Base-by-base conservation (phyloP, 2,113 vertebrate genomes). In the Atractosteus spatula region DNA sequence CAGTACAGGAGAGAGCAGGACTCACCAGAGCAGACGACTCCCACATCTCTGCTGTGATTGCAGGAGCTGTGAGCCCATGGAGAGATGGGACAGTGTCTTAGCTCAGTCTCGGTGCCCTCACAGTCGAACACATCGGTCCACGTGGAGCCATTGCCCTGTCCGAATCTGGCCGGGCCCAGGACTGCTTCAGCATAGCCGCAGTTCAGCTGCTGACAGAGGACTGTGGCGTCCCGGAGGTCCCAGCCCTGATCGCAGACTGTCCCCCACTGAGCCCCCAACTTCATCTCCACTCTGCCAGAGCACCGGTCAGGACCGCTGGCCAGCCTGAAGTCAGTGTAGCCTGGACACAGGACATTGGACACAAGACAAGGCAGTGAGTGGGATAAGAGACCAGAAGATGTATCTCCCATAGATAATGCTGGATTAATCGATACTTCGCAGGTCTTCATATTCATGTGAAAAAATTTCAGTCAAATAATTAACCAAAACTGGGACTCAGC, bases 151-250 rank as follows among this genome's bases (percentile, higher is more conserved):
- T 29, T 76, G 66, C 71, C 74, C 45, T 62, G 76, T 56, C 74
- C 73, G 73, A 82, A 75, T 63, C 73, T 16, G 71, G 71, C 74
- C 65, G 66, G 55, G 67, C 73, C 77, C 7, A 62, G 41, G 47
- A 56, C 76, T 41, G 70, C 62, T 67, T 78, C 70, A 54, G 78
- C 76, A 42, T 45, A 47, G 29, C 82, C 82, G 79, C 82, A 84
- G 65, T 63, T 13, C 68, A 84, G 62, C 68, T 81, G 77, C 13
- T 71, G 74, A 62, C 80, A 82, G 55, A 84, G 73, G 55, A 84
- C 80, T 44, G 61, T 74, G 62, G 80, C 71, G 42, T 76, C 76
- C 42, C 8, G 61, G 44, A 70, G 71, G 64, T 80, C 75, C 82
- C 82, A 84, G 47, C 7, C 14, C 59, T 57, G 68, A 74, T 56